phyloP scores from a whole-genome alignment of 2,888 invertebrate genomes.

The Incurvaria masculella region DNA sequence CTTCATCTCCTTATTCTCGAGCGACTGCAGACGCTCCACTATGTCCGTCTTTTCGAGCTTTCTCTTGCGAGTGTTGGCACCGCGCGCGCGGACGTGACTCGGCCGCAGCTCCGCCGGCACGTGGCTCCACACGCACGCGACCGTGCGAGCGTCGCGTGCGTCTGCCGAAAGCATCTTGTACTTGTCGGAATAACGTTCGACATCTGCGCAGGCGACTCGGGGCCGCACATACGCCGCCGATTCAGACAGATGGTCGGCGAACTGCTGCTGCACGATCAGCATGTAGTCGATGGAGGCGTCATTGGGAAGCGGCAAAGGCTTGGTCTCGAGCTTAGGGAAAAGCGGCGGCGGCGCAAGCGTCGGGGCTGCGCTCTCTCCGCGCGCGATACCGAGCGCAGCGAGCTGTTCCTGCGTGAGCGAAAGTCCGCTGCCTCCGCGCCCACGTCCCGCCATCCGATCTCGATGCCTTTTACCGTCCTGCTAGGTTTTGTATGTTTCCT shows the following conservation, averaged over 20 bases:
- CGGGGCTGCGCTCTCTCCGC: constrained; percentile 53
- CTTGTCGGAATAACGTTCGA: constrained; percentile 59
- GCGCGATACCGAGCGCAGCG: constrained; percentile 51
- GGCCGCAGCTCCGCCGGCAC: constrained; percentile 63
- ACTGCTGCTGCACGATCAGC: constrained; percentile 69
- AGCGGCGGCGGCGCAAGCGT: constrained; percentile 57
- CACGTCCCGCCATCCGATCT: constrained; percentile 43
- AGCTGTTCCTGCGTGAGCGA: constrained; percentile 58
- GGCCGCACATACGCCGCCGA: constrained; percentile 60
- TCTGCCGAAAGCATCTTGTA: constrained; percentile 48
- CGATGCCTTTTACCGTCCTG: too few relatives aligned
- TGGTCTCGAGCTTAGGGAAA: constrained; percentile 57
- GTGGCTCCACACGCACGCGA: constrained; percentile 58
- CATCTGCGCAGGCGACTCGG: constrained; percentile 43
- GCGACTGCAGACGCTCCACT: constrained; percentile 55
- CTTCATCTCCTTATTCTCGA: constrained; percentile 64
- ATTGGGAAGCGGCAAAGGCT: constrained; percentile 49
- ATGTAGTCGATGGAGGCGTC: constrained; percentile 65
- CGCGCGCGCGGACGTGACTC: constrained; percentile 36
- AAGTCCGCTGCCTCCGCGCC: constrained; percentile 43
- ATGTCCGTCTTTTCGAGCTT: constrained; percentile 41
- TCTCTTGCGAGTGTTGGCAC: constrained; percentile 27
- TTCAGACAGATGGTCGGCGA: constrained; percentile 66
- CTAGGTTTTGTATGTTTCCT: too few relatives aligned
- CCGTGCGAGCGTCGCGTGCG: constrained; percentile 40